Evolutionary conservation across 2,888 invertebrate species (phyloP), one percentile per base, ranked within the genome.

Genomic region (Ferrisia virgata): DNA sequence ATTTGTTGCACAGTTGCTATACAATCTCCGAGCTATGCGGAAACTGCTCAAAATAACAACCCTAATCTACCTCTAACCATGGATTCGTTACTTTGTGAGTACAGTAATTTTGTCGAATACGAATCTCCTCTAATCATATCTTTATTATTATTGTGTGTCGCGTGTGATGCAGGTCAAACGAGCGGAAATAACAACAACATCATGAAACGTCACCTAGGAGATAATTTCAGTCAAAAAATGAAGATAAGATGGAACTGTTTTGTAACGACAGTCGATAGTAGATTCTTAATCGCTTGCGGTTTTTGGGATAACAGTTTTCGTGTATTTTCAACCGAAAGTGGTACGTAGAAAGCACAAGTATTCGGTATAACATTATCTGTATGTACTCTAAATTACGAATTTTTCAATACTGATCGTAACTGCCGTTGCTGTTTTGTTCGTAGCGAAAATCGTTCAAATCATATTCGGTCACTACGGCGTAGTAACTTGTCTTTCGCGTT

Each of bases 251-350:
- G 95, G 87, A 96, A 96, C 89, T 98, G 98, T 89, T 99, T 99
- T 90, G 96, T 99, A 36, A 98, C 98, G 33, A 99, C 99, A 0
- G 98, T 99, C 1, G 99, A 99, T 90, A 97, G 97, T 88, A 92
- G 96, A 86, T 98, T 97, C 90, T 92, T 99, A 86, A 95, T 99
- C 86, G 98, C 99, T 0, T 97, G 98, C 88, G 99, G 99, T 83
- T 99, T 99, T 90, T 99, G 99, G 96, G 99, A 99, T 89, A 99
- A 99, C 90, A 98, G 98, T 89, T 99, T 99, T 91, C 91, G 99
- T 8, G 97, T 99, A 22, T 99, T 98, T 90, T 96, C 96, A 78
- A 96, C 98, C 0, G 99, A 99, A 88, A 95, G 96, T 85, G 97
- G 97, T 96, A 13, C n/a, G 47, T 18, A 5, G 18, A 47, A 40